Base-by-base conservation (phyloP, 2,888 invertebrate species). In the Brachypalpus laphriformis region DNA sequence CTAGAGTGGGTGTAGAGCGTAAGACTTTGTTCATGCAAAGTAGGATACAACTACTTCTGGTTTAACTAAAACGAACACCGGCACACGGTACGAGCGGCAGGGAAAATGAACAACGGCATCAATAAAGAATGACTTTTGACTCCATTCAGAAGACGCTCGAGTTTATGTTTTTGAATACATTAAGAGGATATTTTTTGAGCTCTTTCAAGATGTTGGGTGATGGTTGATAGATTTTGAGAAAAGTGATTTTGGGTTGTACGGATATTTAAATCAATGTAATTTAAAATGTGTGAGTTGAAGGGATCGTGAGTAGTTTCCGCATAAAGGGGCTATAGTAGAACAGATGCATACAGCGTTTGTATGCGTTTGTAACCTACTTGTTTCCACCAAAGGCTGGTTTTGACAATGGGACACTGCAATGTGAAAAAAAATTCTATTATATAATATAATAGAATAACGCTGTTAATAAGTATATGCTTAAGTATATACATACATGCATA, bases 121-220 rank as follows among this genome's bases (percentile, higher is more conserved):
- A 75, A 82, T 82, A 77, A 71, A 40, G 59, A 77, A 82, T 82
- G 65, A 54, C 71, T 66, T 77, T 61, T 66, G 65, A 82, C 76
- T 81, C 68, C 31, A 47, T 61, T 63, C 28, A 18, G 11, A 54
- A 56, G 56, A 54, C 47, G 56, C 34, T 70, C 7, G 47, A 70
- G 47, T 75, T 75, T 70, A 54, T 75, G 68, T 63, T 68, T 74
- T 54, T 40, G 68, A 70, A 81, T 75, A 70, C 59, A 70, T 75
- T 81, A 70, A 54, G 40, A 74, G 66, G 45, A 49, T 57, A 66
- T 28, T 57, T 78, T 71, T 47, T 37, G 18, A 56, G 22, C 42
- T 63, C 45, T 61, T 61, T 54, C 31, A 42, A 7, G 14, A 31
- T 59, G 31, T 11, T 11, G 22, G 11, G n/a, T 20, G 20, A 49